Evolutionary conservation across 2,797 vertebrate genomes (phyloP).

Genomic region (Myotis vivesi): DNA sequence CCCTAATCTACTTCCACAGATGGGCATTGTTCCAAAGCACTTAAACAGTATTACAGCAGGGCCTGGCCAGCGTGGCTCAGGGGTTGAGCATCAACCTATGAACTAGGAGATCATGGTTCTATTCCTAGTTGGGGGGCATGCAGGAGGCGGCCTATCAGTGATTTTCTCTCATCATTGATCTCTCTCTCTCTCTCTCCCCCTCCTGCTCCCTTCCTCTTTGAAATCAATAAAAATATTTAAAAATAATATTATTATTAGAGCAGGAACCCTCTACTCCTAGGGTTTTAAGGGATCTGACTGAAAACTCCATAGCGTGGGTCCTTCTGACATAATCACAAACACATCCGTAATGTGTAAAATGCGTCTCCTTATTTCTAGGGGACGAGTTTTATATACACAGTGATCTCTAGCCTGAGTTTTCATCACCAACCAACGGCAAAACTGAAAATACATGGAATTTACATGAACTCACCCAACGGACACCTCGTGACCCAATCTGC

Average conservation of each 20-base stretch:
- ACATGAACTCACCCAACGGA: background rate
- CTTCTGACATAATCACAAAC: background rate
- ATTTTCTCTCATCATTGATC: no score
- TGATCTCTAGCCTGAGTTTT: background rate
- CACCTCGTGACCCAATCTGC: fast-evolving
- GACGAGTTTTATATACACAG: no score
- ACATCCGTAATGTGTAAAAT: background rate
- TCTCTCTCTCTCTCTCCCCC: no score
- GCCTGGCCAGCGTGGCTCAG: no score
- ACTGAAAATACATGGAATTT: background rate
- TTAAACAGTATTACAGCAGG: background rate
- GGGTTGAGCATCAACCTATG: no score
- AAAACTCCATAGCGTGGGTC: background rate
- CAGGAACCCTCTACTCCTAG: background rate
- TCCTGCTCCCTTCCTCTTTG: no score
- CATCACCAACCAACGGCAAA: background rate
- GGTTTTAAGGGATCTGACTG: background rate
- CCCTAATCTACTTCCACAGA: background rate
- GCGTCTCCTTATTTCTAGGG: background rate
- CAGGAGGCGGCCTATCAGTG: no score
- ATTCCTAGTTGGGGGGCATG: no score
- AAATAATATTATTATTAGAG: no score
- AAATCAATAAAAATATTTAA: no score
- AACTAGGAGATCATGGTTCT: no score
- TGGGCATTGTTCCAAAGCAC: background rate